These are phyloP conservation scores for Nibea coibor DNA, from an alignment of 2,113 vertebrate species.

Conservation along the genomic window DNA sequence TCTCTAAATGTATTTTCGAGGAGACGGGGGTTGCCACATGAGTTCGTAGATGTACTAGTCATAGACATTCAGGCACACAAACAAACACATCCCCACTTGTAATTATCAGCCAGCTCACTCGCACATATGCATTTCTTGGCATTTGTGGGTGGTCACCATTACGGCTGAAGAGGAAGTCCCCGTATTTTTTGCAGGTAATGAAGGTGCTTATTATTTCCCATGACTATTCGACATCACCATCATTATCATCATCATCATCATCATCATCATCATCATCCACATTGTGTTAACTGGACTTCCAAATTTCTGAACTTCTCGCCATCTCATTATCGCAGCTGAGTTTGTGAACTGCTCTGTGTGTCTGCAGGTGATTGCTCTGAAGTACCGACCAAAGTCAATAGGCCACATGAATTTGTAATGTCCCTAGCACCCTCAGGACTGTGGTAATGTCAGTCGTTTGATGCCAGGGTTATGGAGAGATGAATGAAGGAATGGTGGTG, in stretches of 20 bases:
- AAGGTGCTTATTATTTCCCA: conserved; percentile 56
- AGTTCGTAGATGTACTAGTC: not conserved
- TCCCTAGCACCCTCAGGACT: conserved; percentile 46
- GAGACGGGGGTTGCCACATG: not conserved
- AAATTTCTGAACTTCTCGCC: conserved; percentile 27
- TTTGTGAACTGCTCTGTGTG: conserved; percentile 27
- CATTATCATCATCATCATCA: conserved; percentile 19
- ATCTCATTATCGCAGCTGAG: conserved; percentile 38
- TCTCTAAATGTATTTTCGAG: not conserved
- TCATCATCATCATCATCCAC: conserved; percentile 14
- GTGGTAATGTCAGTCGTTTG: conserved; percentile 74
- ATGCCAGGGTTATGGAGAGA: conserved; percentile 63
- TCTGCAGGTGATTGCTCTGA: conserved; percentile 55
- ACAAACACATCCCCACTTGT: conserved; percentile 16
- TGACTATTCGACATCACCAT: conserved; percentile 30
- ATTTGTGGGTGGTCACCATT: conserved; percentile 40
- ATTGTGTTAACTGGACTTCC: not conserved
- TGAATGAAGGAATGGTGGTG: conserved; percentile 65
- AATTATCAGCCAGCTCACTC: conserved; percentile 31
- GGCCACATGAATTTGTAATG: conserved; percentile 76
- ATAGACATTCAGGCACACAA: not conserved
- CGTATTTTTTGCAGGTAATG: conserved; percentile 43
- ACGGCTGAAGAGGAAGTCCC: conserved; percentile 2
- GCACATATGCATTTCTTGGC: conserved; percentile 46
- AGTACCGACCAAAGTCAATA: conserved; percentile 69